phyloP scores from a whole-genome alignment of 2,888 invertebrate species.

The Synanthedon andrenaeformis region DNA sequence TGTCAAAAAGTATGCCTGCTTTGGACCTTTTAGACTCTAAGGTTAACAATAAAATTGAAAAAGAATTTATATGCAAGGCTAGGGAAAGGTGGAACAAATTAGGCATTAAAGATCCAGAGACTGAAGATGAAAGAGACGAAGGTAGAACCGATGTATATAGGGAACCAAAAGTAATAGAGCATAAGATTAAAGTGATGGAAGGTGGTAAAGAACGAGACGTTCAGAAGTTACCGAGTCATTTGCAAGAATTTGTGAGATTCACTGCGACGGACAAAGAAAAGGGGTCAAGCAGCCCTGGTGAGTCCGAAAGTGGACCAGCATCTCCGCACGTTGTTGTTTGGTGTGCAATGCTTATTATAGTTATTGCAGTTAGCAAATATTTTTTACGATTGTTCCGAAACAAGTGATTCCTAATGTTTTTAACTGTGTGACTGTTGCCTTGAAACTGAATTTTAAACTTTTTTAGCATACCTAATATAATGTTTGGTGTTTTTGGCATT shows the following conservation, averaged over 20 bases:
- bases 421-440: not conserved
- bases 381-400: constrained; percentile 45
- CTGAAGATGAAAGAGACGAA: constrained; percentile 69
- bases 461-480: constrained; percentile 17
- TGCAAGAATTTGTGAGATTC: constrained; percentile 82
- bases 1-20: constrained; percentile 49
- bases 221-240: constrained; percentile 78
- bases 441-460: not conserved
- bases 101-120: constrained; percentile 76
- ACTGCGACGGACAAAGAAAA: constrained; percentile 63
- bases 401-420: constrained; percentile 24
- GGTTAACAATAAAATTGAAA: constrained; percentile 72
- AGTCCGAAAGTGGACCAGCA: constrained; percentile 47
- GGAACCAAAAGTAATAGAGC: constrained; percentile 54
- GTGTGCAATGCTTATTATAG: constrained; percentile 62
- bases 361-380: constrained; percentile 53
- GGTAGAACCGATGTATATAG: constrained; percentile 35
- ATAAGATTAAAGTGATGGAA: constrained; percentile 75
- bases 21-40: constrained; percentile 44
- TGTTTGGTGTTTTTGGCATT: constrained; percentile 25
- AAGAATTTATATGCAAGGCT: constrained; percentile 83
- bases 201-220: constrained; percentile 73
- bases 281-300: constrained; percentile 65
- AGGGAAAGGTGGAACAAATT: constrained; percentile 78
- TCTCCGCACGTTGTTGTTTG: constrained; percentile 62